These are phyloP conservation scores for Machaerirhynchus nigripectus DNA, from an alignment of 2,113 vertebrate species.

Conservation along the genomic window DNA sequence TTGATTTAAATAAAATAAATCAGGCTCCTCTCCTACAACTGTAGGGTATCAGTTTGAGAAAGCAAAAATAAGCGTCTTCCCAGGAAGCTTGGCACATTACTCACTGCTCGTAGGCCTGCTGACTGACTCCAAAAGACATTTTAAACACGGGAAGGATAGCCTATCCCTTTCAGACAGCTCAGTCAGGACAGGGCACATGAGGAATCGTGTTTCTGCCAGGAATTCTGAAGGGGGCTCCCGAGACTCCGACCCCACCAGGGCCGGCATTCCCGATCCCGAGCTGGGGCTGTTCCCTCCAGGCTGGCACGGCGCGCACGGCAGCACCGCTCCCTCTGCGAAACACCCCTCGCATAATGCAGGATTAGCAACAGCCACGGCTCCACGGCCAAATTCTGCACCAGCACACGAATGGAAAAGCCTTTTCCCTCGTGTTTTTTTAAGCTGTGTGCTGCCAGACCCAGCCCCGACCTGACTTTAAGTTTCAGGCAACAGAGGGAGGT, in stretches of 20 bases:
- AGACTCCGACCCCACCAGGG: background rate
- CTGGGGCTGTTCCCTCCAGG: background rate
- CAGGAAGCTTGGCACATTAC: background rate
- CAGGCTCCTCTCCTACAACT: background rate
- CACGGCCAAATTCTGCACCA: accelerated
- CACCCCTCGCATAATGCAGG: accelerated
- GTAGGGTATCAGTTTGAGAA: background rate
- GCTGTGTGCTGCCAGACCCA: background rate
- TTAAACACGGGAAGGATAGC: background rate
- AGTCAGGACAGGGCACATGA: background rate
- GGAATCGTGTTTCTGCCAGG: background rate
- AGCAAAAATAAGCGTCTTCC: background rate
- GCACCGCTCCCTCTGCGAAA: background rate
- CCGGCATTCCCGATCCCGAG: accelerated
- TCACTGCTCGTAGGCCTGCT: background rate
- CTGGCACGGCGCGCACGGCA: background rate
- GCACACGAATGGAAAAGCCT: accelerated
- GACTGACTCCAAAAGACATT: background rate
- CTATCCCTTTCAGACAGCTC: background rate
- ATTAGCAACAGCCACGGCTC: background rate
- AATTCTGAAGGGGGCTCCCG: background rate
- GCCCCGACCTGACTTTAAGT: too few relatives aligned
- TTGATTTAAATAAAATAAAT: background rate
- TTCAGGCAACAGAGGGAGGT: background rate
- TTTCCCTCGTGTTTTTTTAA: background rate